Evolutionary conservation across 2,113 vertebrate genomes (phyloP), one percentile per base, ranked within the genome.

Genomic region (Macroglossus sobrinus): DNA sequence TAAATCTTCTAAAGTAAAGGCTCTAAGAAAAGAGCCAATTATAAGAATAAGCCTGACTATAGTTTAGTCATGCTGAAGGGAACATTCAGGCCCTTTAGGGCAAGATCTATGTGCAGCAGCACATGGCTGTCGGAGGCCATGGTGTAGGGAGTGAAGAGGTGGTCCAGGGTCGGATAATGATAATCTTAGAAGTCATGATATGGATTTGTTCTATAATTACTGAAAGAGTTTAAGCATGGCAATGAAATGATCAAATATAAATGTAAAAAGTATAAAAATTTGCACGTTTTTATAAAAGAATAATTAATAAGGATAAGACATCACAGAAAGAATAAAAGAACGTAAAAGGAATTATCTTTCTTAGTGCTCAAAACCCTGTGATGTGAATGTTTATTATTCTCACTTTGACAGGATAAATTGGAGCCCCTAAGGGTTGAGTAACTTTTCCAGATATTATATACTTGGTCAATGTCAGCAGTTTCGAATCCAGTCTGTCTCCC

Each of bases 321-420:
- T 89, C 87, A 72, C 28, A 30, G n/a, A 57, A 50, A 82, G 21
- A 38, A 71, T 24, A 40, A 50, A 71, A 35, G n/a, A 84, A 55
- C 9, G 2, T 50, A 55, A 43, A 69, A 71, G 55, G 38, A 53
- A 47, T 71, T n/a, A 55, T 80, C 38, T 84, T 64, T 69, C 45
- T 89, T 47, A 3, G 53, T 22, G 57, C 81, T 89, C 72, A 84
- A 19, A 92, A 63, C 89, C 86, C 61, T 92, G 74, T 45, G 22
- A 55, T 63, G 89, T 90, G 91, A 90, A 61, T 61, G 66, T 91
- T 96, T 91, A 72, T 75, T 90, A 59, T 93, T 81, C 38, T 72
- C 59, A 80, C 59, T 80, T 91, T 63, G n/a, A 64, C 19, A 50
- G 30, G 53, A 68, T 40, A 94, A 84, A 89, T n/a, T 33, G 12